Evolutionary conservation across 1,140 invertebrate species (phyloP).

Genomic region (Archegozetes longisetosus): DNA sequence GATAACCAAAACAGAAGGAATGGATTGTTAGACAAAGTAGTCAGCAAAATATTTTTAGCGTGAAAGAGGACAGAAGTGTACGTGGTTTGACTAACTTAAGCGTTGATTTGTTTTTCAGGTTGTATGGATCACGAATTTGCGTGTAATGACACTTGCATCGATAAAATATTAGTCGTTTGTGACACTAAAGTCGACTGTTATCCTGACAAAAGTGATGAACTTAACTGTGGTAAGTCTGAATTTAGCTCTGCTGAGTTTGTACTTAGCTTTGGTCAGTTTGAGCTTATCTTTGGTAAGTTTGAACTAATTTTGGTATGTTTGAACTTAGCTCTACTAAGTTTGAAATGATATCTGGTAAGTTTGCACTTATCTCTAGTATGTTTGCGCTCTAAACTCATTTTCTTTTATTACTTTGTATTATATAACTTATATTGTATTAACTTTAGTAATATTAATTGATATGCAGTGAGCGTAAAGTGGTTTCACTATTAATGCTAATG

Average conservation of each 20-base stretch:
- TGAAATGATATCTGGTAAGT: neutral
- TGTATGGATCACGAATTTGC: constrained; percentile 12
- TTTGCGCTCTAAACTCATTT: neutral
- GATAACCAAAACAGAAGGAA: too few species aligned
- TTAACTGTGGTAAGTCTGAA: constrained; percentile 29
- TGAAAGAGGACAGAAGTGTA: too few species aligned
- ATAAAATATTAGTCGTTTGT: constrained; percentile 21
- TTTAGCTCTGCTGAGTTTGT: neutral
- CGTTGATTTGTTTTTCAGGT: too few species aligned
- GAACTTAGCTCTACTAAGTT: constrained; percentile 4
- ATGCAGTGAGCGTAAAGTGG: too few species aligned
- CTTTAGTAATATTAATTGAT: too few species aligned
- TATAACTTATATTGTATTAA: neutral
- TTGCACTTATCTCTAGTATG: too few species aligned
- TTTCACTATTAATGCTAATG: too few species aligned
- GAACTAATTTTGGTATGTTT: neutral
- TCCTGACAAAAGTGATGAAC: constrained; percentile 28
- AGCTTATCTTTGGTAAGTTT: neutral
- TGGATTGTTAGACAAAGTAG: too few species aligned
- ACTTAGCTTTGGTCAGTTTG: neutral
- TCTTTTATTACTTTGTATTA: neutral
- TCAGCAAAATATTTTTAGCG: too few species aligned
- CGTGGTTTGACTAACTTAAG: too few species aligned
- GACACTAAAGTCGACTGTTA: constrained; percentile 31
- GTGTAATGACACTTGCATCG: constrained; percentile 16